These are phyloP conservation scores for Lumbricus terrestris DNA, from an alignment of 2,888 invertebrate genomes.

Conservation along the genomic window DNA sequence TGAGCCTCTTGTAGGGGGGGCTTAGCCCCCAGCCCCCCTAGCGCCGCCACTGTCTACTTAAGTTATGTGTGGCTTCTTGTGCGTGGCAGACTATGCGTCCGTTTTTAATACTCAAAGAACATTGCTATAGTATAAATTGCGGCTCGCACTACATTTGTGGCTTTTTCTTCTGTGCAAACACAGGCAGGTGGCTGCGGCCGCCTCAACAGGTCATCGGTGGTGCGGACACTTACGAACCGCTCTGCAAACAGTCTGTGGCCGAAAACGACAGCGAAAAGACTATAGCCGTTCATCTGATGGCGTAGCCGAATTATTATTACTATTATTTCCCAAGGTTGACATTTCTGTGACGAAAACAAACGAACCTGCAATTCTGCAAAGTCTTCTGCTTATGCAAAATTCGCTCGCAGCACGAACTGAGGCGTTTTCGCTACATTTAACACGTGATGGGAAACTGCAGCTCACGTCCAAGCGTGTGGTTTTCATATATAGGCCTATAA, in stretches of 20 bases:
- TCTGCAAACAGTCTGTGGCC: constrained; percentile 4
- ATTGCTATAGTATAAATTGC: neutral
- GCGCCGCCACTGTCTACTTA: too few species aligned
- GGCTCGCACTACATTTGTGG: neutral
- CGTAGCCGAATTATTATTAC: neutral
- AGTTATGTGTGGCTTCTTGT: too few species aligned
- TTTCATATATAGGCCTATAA: too few species aligned
- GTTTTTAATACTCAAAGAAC: neutral
- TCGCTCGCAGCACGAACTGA: neutral
- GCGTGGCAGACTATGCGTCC: too few species aligned
- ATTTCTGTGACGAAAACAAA: neutral
- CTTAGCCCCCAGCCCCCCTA: too few species aligned
- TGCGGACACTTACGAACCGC: neutral
- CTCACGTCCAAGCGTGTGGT: neutral
- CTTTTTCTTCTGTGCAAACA: too few species aligned
- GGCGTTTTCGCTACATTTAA: neutral
- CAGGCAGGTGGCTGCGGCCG: neutral
- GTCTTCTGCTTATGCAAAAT: neutral
- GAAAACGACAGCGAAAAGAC: constrained; percentile 14
- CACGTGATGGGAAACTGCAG: neutral
- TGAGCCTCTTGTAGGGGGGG: too few species aligned
- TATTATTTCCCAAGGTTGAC: neutral
- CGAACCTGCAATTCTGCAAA: neutral
- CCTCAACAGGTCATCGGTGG: neutral
- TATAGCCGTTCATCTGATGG: neutral